Percentiles rank a stretch among this genome's conserved stretches.
Evolutionary conservation across 1,140 invertebrate species (phyloP).

Genomic region (Drosophila nigromelanica): DNA sequence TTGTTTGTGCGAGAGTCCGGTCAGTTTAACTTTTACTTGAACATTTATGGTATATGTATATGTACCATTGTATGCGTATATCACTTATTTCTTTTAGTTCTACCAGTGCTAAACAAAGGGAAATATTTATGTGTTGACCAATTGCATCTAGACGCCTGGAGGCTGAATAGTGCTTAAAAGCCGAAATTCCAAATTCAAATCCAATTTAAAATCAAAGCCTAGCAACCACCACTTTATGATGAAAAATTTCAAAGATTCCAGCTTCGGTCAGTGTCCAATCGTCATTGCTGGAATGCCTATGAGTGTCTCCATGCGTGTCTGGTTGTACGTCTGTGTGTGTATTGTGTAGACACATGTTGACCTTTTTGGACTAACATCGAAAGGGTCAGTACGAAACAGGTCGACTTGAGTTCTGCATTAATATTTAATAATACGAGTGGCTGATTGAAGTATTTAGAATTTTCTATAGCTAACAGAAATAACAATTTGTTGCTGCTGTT

Average conservation of each 20-base stretch:
- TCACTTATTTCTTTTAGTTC: slow-evolving; percentile 42
- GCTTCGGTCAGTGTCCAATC: slow-evolving; percentile 30
- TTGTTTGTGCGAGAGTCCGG: slow-evolving; percentile 52
- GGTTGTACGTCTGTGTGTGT: slow-evolving; percentile 4
- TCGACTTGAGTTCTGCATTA: slow-evolving; percentile 74
- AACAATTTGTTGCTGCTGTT: slow-evolving; percentile 54
- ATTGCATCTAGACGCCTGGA: slow-evolving; percentile 45
- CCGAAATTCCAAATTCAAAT: slow-evolving; percentile 80
- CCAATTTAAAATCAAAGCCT: slow-evolving; percentile 77
- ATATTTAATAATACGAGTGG: slow-evolving; percentile 82
- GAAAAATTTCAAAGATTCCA: slow-evolving; percentile 78
- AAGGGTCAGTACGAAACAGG: slow-evolving; percentile 70
- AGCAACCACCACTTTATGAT: slow-evolving; percentile 65
- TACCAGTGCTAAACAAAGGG: slow-evolving; percentile 64
- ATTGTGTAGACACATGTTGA: slow-evolving; percentile 60
- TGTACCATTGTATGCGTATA: slow-evolving; percentile 17
- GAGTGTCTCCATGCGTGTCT: neutral
- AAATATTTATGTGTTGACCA: slow-evolving; percentile 79
- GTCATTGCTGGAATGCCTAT: slow-evolving; percentile 24
- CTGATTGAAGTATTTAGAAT: slow-evolving; percentile 79
- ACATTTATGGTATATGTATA: slow-evolving; percentile 17
- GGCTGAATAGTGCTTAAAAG: slow-evolving; percentile 53
- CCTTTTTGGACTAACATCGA: slow-evolving; percentile 60
- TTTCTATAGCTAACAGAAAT: slow-evolving; percentile 46
- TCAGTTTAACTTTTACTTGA: slow-evolving; percentile 15